Evolutionary conservation across 2,113 vertebrate species (phyloP).

Genomic region (Eira barbara): DNA sequence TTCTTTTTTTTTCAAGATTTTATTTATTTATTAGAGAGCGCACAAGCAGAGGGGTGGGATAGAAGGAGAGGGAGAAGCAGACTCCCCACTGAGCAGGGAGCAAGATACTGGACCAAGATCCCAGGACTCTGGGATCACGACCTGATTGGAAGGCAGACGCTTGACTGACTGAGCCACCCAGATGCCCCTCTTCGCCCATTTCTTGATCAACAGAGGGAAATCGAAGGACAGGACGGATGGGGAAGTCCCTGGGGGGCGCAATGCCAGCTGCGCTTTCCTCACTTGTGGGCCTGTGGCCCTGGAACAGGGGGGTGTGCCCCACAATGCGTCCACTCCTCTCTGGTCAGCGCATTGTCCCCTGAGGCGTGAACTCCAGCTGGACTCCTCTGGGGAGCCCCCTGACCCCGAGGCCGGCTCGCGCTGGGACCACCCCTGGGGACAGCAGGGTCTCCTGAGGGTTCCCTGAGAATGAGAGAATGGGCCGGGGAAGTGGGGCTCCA

Average conservation of each 20-base stretch:
- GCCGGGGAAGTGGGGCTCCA: background rate
- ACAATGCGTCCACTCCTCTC: background rate
- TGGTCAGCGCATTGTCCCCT: background rate
- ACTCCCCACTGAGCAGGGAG: background rate
- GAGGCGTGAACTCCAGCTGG: background rate
- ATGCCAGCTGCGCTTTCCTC: background rate
- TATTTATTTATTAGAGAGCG: background rate
- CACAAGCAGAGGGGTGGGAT: background rate
- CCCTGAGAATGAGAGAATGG: background rate
- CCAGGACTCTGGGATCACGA: background rate
- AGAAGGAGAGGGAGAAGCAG: background rate
- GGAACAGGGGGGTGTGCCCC: background rate
- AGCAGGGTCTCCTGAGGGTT: background rate
- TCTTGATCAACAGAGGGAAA: background rate
- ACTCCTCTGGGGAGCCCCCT: background rate
- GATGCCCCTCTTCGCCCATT: background rate
- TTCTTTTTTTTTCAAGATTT: background rate
- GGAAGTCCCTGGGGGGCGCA: background rate
- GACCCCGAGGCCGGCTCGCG: background rate
- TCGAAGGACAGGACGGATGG: background rate
- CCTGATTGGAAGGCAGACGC: background rate
- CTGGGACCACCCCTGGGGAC: background rate
- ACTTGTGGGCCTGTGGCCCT: background rate
- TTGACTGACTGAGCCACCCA: background rate
- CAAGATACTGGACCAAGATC: rapidly evolving